Base-by-base conservation (phyloP, 92 coral and sea anemone genomes). In the Porites evermanni region DNA sequence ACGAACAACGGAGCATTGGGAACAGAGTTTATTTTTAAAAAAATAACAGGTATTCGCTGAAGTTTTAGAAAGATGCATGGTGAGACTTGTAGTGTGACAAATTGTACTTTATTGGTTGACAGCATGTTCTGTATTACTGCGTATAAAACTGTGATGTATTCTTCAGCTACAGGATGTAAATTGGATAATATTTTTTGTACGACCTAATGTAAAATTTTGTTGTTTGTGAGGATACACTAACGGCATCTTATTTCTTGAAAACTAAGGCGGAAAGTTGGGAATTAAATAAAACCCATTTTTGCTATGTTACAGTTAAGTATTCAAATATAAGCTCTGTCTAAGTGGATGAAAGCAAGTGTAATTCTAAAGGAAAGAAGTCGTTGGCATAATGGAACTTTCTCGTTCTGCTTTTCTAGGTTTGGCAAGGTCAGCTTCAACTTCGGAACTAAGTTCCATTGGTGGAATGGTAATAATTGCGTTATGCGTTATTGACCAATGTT, bases 1-100 rank as follows among this genome's bases (percentile, higher is more conserved):
- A 91, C 93, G 17, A 97, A 97, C 78, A 91, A 83, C 77, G 99
- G 99, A 20, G 99, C 99, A 12, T 53, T 97, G 88, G 97, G 98
- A 26, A 95, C 99, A 60, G 90, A 93, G 78, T 97, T 95, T 47
- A 80, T 80, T 47, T 92, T 97, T 82, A 79, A 68, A 83, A 97
- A 92, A 87, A 79, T 95, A 58, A 80, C 98, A 79, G 98, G 98
- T 95, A 38, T 38, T 38, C 47, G 47, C 47, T 66, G 51, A 20
- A 2, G 16, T 24, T 67, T 17, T 19, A 66, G 1, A 67, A 14
- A 11, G 14, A 11, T 11, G 14, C 1, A 0, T 11, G 61, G 5
- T 56, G 61, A 1, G 61, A 56, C 16, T 11, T 56, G 61, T 56
- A 11, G 13, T 56, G 61, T 56, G 61, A 56, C 61, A 1, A 11